Conservation (phyloP, 2,888 invertebrate genomes). For the Patella depressa region DNA sequence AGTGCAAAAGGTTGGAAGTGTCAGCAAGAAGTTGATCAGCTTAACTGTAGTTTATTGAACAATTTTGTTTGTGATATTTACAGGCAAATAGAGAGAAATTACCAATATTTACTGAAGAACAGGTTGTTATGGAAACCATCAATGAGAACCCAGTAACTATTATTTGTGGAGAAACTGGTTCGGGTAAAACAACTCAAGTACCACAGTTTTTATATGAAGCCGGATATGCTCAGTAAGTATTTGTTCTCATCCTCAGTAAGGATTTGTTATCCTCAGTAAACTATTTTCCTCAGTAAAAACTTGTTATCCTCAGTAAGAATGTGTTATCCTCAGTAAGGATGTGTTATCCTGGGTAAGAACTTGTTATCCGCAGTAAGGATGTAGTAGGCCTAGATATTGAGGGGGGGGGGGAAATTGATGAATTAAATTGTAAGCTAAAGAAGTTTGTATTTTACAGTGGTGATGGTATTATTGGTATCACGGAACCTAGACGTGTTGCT, state of each 20-base stretch:
- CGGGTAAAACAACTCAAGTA: constrained; percentile 98
- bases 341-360: no score
- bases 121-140: constrained; percentile 92
- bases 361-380: no score
- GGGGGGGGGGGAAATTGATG: no score
- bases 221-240: constrained; percentile 81
- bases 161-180: constrained; percentile 89
- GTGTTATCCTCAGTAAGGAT: no score
- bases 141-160: constrained; percentile 86
- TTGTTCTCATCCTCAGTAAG: no score
- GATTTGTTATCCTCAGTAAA: no score
- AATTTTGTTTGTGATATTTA: not conserved
- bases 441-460: constrained; percentile 58
- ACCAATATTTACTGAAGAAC: constrained; percentile 81
- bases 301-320: no score
- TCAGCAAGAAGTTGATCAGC: not conserved
- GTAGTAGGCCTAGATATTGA: no score
- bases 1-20: not conserved
- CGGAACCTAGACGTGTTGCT: constrained; percentile 97
- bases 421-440: no score
- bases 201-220: constrained; percentile 99
- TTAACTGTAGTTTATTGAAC: not conserved
- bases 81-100: constrained; percentile 84
- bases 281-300: no score
- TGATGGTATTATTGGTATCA: constrained; percentile 88